phyloP scores from a whole-genome alignment of 2,888 invertebrate genomes.

The Stenodera caucasica region DNA sequence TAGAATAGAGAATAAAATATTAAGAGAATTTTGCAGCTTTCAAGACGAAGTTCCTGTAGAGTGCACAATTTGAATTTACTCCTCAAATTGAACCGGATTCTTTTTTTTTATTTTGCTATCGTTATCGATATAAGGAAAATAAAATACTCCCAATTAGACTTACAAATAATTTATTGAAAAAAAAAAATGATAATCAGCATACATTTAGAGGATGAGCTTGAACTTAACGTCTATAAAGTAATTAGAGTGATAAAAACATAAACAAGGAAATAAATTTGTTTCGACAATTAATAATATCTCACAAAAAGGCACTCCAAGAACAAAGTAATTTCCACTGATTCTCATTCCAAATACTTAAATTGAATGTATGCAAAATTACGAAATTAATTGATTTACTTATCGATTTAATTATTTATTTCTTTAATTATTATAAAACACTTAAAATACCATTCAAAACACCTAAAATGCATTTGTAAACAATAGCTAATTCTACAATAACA shows the following conservation, averaged over 20 bases:
- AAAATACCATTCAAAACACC: conserved; percentile 28
- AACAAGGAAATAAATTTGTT: conserved; percentile 18
- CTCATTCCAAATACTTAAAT: conserved; percentile 8
- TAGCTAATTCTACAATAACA: conserved; percentile 22
- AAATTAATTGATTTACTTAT: not conserved
- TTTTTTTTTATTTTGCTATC: too few relatives aligned
- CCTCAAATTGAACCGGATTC: too few relatives aligned
- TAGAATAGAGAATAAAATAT: too few relatives aligned
- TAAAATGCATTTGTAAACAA: conserved; percentile 27
- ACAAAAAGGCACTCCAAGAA: conserved; percentile 46
- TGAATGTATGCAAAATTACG: not conserved
- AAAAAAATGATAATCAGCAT: conserved; percentile 18
- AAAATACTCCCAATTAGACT: not conserved
- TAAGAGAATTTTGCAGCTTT: too few relatives aligned
- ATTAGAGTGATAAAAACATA: not conserved
- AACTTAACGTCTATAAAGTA: conserved; percentile 12
- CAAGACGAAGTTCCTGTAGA: too few relatives aligned
- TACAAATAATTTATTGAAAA: conserved; percentile 25
- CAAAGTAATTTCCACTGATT: conserved; percentile 32
- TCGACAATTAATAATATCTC: conserved; percentile 24
- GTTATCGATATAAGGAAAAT: too few relatives aligned
- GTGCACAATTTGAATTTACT: too few relatives aligned
- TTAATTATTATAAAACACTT: conserved; percentile 23
- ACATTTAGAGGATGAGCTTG: conserved; percentile 23
- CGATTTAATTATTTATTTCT: conserved; percentile 9